Evolutionary conservation across 2,797 vertebrate genomes (phyloP).

Genomic region (Lateolabrax maculatus): DNA sequence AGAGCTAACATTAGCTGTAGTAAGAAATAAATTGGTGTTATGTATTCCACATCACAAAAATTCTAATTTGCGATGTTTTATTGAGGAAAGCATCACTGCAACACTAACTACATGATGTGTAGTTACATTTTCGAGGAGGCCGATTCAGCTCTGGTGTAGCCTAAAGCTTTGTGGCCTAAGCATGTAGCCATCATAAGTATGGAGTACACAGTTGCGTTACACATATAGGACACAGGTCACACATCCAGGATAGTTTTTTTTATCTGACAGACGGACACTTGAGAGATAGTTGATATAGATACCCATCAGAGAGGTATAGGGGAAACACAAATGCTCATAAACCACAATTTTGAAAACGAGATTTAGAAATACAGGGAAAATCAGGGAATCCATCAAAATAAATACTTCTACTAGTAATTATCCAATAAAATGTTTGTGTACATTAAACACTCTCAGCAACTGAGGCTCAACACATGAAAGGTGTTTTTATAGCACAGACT

Average conservation of each 20-base stretch:
- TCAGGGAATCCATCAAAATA: neutral
- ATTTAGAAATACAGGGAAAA: neutral
- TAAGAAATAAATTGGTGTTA: no score
- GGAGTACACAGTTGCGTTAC: no score
- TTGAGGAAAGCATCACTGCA: no score
- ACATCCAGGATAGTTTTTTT: neutral
- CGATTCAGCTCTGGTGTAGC: no score
- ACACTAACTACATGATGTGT: no score
- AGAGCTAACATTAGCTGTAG: no score
- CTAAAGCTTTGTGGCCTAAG: no score
- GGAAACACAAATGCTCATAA: neutral
- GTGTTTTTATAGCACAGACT: constrained; percentile 64
- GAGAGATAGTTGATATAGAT: neutral
- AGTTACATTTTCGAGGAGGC: no score
- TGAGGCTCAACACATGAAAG: neutral
- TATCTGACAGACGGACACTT: neutral
- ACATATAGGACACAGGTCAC: no score
- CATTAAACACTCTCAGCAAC: neutral
- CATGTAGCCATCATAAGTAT: no score
- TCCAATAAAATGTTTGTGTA: neutral
- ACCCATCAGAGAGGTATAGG: neutral
- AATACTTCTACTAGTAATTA: neutral
- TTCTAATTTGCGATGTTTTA: no score
- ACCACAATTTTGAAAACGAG: neutral
- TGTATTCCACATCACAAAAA: no score